Percentiles rank a stretch among this genome's conserved stretches.
These are phyloP conservation scores for Aquatica leii DNA, from an alignment of 2,888 invertebrate species.

Conservation along the genomic window DNA sequence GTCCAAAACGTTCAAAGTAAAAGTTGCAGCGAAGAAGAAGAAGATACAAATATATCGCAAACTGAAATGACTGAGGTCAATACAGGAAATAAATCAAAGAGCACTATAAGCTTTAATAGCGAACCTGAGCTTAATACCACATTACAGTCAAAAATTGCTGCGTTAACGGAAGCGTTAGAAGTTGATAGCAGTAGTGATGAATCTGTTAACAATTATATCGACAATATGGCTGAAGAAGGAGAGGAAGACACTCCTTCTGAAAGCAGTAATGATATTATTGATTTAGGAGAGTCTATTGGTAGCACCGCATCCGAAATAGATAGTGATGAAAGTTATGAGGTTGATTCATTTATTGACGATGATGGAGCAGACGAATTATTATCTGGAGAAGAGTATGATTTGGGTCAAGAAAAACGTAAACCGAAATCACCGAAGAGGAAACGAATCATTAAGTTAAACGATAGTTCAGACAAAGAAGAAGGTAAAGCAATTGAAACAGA, in stretches of 20 bases:
- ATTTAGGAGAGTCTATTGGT: slow-evolving; percentile 56
- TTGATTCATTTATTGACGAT: slow-evolving; percentile 51
- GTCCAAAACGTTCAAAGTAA: too few species aligned
- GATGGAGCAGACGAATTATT: slow-evolving; percentile 52
- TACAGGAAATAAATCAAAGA: neutral
- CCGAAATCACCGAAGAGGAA: slow-evolving; percentile 2
- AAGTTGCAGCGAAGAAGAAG: neutral
- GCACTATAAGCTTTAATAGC: neutral
- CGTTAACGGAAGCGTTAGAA: neutral
- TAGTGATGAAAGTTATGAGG: slow-evolving; percentile 47
- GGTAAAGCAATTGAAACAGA: neutral
- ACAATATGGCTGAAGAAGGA: slow-evolving; percentile 55
- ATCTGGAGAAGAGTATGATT: slow-evolving; percentile 52
- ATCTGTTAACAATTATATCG: slow-evolving; percentile 41
- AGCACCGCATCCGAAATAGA: slow-evolving; percentile 46
- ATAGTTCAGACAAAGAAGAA: slow-evolving; percentile 28
- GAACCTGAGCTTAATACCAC: neutral
- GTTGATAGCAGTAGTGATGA: slow-evolving; percentile 16
- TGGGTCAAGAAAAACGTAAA: slow-evolving; percentile 22
- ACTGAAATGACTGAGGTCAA: neutral
- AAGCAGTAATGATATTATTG: slow-evolving; percentile 56
- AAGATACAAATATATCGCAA: neutral
- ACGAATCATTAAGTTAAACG: slow-evolving; percentile 12
- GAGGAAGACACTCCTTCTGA: slow-evolving; percentile 58
- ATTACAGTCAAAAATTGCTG: neutral